phyloP scores from a whole-genome alignment of 2,888 invertebrate genomes.

The Mythimna impura region DNA sequence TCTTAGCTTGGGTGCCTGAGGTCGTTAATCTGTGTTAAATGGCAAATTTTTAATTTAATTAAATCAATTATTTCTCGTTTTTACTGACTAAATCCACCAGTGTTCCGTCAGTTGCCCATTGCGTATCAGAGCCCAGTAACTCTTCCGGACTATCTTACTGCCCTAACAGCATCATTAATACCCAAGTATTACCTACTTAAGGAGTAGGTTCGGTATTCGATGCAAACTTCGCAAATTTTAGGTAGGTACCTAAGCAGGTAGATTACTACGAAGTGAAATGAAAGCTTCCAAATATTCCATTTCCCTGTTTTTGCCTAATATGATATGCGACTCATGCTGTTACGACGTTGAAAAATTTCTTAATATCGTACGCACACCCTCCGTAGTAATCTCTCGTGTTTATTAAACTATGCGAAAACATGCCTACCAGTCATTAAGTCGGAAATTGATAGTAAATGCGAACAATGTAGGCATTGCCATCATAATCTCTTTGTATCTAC shows the following conservation, averaged over 20 bases:
- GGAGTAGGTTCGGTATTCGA: background rate
- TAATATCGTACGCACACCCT: constrained; percentile 34
- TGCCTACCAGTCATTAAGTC: constrained; percentile 14
- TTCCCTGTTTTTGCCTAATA: constrained; percentile 32
- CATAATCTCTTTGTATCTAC: constrained; percentile 1
- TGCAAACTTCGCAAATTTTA: constrained; percentile 1
- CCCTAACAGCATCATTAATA: no score
- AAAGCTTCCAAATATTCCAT: constrained; percentile 23
- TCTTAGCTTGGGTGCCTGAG: no score
- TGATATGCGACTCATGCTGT: constrained; percentile 44
- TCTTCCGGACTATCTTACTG: no score
- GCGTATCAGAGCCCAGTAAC: no score
- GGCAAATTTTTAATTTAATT: no score
- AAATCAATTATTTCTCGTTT: no score
- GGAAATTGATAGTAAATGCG: constrained; percentile 24
- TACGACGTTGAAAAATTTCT: constrained; percentile 45
- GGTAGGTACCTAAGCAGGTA: background rate
- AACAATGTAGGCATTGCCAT: constrained; percentile 7
- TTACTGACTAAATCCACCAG: no score
- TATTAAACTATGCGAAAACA: constrained; percentile 41
- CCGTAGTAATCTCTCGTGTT: constrained; percentile 35
- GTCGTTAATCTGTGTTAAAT: no score
- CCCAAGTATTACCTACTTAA: no score
- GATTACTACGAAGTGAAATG: constrained; percentile 12
- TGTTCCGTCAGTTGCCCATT: no score